Conservation (phyloP, 1,140 invertebrate species). For the Lethrus apterus region DNA sequence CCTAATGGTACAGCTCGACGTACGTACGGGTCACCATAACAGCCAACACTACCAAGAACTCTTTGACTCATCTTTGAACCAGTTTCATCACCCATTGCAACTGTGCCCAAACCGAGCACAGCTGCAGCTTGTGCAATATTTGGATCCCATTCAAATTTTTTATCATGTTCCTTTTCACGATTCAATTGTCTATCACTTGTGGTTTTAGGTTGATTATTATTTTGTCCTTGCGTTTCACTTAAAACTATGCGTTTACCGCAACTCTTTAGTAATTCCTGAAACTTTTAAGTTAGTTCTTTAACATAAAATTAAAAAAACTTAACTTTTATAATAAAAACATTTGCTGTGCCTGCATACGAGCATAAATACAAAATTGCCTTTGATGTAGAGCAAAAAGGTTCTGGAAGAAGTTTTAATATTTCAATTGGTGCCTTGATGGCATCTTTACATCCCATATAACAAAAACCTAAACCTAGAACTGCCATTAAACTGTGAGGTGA, state of each 20-base stretch:
- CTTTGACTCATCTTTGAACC: slow-evolving; percentile 71
- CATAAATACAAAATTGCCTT: slow-evolving; percentile 72
- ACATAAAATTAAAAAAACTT: too few relatives aligned
- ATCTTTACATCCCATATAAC: slow-evolving; percentile 53
- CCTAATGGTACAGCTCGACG: slow-evolving; percentile 72
- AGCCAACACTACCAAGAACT: slow-evolving; percentile 65
- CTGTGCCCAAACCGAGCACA: slow-evolving; percentile 36
- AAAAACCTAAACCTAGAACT: slow-evolving; percentile 31
- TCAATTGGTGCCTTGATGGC: slow-evolving; percentile 65
- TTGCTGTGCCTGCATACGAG: slow-evolving; percentile 80
- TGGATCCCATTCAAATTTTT: slow-evolving; percentile 41
- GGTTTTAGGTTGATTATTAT: slow-evolving; percentile 22
- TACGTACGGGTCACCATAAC: slow-evolving; percentile 32
- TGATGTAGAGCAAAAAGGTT: slow-evolving; percentile 65
- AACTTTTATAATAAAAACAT: slow-evolving; percentile 78
- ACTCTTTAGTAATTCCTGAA: slow-evolving; percentile 43
- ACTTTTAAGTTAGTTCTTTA: too few relatives aligned
- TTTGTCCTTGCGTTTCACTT: slow-evolving; percentile 36
- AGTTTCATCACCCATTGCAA: slow-evolving; percentile 78
- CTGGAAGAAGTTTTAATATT: slow-evolving; percentile 63
- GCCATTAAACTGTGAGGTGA: slow-evolving; percentile 27
- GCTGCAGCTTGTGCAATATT: slow-evolving; percentile 29
- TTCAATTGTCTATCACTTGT: too few relatives aligned
- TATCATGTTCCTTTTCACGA: slow-evolving; percentile 46
- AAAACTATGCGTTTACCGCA: slow-evolving; percentile 34